Evolutionary conservation across 2,797 vertebrate species (phyloP).

Genomic region (Macropodus opercularis): DNA sequence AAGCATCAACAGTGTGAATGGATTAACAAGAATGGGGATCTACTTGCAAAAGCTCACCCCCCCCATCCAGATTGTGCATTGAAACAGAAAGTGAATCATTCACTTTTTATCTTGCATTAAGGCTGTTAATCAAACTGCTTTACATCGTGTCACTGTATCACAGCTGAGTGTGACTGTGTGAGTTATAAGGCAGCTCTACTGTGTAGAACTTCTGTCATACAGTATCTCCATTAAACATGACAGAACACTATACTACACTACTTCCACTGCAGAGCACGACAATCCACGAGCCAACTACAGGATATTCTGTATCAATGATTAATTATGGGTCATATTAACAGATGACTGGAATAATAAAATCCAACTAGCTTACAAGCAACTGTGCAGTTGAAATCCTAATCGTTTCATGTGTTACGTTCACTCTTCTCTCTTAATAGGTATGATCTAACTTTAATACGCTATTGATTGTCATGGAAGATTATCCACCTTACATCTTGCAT

Average conservation of each 20-base stretch:
- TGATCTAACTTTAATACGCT: conserved; percentile 6
- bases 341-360: conserved; percentile 17
- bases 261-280: conserved; percentile 11
- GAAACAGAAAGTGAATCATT: conserved; percentile 17
- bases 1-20: conserved; percentile 16
- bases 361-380: conserved; percentile 13
- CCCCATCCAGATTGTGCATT: not conserved
- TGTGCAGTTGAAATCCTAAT: not conserved
- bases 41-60: not conserved
- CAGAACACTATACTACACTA: conserved; percentile 14
- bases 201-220: not conserved
- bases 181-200: not conserved
- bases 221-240: conserved; percentile 17
- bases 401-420: not conserved
- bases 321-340: conserved; percentile 28
- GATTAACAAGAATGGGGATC: not conserved
- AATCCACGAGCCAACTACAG: not conserved
- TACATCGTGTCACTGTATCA: not conserved
- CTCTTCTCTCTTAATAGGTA: not conserved
- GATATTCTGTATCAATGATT: not conserved
- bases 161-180: not conserved
- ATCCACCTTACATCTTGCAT: not conserved
- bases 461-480: not conserved
- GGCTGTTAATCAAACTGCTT: not conserved
- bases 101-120: not conserved